phyloP scores from a whole-genome alignment of 2,797 vertebrate genomes.

The Enteromius mattozi region DNA sequence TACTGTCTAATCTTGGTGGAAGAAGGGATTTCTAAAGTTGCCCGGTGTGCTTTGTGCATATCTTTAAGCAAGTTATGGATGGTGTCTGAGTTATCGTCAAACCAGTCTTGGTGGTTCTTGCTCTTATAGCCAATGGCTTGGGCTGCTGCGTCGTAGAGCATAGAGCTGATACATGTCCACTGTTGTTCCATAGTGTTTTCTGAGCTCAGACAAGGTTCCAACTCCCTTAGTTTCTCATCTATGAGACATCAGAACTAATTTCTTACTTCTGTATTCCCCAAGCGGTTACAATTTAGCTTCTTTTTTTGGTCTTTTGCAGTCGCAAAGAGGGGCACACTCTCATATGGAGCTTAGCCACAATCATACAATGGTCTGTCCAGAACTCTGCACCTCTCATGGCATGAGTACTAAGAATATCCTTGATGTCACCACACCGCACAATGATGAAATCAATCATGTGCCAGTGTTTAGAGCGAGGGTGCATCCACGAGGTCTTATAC shows the following conservation, averaged over 20 bases:
- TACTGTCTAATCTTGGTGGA: background rate
- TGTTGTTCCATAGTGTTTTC: no score
- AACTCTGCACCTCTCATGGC: slow-evolving; percentile 42
- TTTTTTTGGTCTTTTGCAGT: background rate
- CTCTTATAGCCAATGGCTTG: no score
- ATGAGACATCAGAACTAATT: background rate
- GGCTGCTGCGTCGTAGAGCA: no score
- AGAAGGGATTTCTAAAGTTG: slow-evolving; percentile 13
- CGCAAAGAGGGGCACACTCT: background rate
- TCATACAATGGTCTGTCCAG: slow-evolving; percentile 30
- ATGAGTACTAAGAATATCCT: slow-evolving; percentile 18
- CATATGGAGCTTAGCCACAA: background rate
- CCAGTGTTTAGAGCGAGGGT: slow-evolving; percentile 29
- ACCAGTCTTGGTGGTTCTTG: background rate
- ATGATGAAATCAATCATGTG: slow-evolving; percentile 22
- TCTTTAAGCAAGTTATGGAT: slow-evolving; percentile 11
- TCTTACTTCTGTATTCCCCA: background rate
- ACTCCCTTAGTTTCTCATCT: background rate
- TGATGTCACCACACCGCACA: slow-evolving; percentile 31
- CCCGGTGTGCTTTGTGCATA: slow-evolving; percentile 25
- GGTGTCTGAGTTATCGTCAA: slow-evolving; percentile 9
- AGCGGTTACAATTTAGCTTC: background rate
- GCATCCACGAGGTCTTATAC: slow-evolving; percentile 36
- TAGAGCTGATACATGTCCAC: no score
- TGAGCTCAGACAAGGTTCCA: background rate